These are phyloP conservation scores for Cliona cf. orientalis DNA, from an alignment of 37 sponge, comb jelly and placozoan species.

Conservation along the genomic window DNA sequence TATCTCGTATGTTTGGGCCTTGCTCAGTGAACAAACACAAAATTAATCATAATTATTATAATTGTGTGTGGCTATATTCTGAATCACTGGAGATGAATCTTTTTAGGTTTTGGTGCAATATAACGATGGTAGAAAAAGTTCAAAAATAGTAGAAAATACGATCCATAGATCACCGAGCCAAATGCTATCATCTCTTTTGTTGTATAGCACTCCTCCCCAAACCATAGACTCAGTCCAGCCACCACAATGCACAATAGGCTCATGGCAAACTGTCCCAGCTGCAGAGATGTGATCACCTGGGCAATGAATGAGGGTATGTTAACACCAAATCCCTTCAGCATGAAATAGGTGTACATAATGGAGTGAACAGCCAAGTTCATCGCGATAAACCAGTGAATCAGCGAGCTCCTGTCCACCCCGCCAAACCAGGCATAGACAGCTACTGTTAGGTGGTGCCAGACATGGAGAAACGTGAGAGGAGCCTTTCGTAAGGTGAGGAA, in stretches of 20 bases:
- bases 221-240: background rate
- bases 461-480: slow-evolving; percentile 78
- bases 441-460: slow-evolving; percentile 84
- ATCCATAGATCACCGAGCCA: slow-evolving; percentile 65
- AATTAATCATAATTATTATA: too few species aligned
- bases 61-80: too few species aligned
- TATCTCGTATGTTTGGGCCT: too few species aligned
- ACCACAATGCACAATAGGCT: slow-evolving; percentile 29
- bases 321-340: slow-evolving; percentile 52
- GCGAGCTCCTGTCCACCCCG: background rate
- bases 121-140: slow-evolving; percentile 80
- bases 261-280: slow-evolving; percentile 73
- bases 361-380: slow-evolving; percentile 77
- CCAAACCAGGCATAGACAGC: slow-evolving; percentile 48
- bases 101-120: too few species aligned
- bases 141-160: slow-evolving; percentile 72
- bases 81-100: too few species aligned
- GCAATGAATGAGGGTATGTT: slow-evolving; percentile 38
- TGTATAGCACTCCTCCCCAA: background rate
- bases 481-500: slow-evolving; percentile 77
- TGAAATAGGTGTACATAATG: slow-evolving; percentile 85
- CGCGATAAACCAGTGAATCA: slow-evolving; percentile 51
- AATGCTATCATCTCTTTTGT: background rate
- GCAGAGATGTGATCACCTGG: slow-evolving; percentile 59
- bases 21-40: too few species aligned